These are phyloP conservation scores for Pantherophis vulpinus DNA, from an alignment of 2,797 vertebrate species.

Conservation along the genomic window DNA sequence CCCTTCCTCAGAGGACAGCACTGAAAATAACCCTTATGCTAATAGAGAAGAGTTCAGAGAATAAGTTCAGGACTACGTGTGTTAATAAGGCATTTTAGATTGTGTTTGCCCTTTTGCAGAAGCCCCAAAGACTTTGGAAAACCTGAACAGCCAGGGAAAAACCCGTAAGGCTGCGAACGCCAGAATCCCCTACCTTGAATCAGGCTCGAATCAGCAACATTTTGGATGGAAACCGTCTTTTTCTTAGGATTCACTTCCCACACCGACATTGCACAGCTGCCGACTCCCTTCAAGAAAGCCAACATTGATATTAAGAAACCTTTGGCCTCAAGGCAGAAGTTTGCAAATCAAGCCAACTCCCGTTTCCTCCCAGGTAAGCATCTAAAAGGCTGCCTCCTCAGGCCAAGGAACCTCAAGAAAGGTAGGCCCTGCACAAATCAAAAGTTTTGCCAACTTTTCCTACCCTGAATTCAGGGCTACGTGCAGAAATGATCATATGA, in stretches of 20 bases:
- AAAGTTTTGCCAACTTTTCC: neutral
- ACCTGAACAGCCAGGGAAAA: neutral
- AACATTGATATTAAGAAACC: neutral
- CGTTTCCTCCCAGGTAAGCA: neutral
- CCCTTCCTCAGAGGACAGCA: neutral
- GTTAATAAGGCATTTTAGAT: neutral
- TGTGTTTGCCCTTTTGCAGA: neutral
- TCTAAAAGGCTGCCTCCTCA: neutral
- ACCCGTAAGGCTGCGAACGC: no score
- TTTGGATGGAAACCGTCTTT: slow-evolving; percentile 70
- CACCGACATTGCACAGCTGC: slow-evolving; percentile 77
- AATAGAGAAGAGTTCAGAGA: no score
- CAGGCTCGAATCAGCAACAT: slow-evolving; percentile 75
- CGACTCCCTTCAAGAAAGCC: slow-evolving; percentile 74
- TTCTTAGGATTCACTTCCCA: slow-evolving; percentile 78
- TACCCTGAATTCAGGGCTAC: neutral
- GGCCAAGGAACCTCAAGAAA: neutral
- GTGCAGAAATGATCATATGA: neutral
- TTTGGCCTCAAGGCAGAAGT: neutral
- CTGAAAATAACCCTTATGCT: neutral
- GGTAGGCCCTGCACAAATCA: neutral
- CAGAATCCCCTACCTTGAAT: slow-evolving; percentile 76
- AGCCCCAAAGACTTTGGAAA: neutral
- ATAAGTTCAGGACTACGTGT: no score
- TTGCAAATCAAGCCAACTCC: neutral